These are phyloP conservation scores for Zosterops borbonicus DNA, from an alignment of 2,113 vertebrate genomes.

Conservation along the genomic window DNA sequence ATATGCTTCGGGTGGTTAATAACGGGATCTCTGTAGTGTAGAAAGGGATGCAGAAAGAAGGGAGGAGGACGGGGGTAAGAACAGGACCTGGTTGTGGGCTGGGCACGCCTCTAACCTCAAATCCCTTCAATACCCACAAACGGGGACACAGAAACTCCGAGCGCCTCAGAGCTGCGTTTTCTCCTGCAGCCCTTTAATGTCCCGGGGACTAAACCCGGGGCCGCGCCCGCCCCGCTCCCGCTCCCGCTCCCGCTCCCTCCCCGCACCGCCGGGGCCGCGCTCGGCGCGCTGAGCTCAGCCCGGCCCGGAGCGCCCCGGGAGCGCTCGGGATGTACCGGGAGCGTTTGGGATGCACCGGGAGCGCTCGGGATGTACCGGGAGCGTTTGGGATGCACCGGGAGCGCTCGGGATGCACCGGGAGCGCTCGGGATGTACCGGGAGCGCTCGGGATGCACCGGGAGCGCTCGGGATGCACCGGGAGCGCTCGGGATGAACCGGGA, in stretches of 20 bases:
- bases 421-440: too few relatives aligned
- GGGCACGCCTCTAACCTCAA: too few relatives aligned
- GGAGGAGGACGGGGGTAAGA: background rate
- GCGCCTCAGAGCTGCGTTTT: background rate
- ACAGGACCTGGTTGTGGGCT: fast-evolving
- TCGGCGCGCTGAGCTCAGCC: background rate
- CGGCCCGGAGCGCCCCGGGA: background rate
- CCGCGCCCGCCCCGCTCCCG: background rate
- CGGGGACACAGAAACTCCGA: background rate
- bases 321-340: background rate
- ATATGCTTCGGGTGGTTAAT: background rate
- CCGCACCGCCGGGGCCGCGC: constrained; percentile 36
- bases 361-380: background rate
- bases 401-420: background rate
- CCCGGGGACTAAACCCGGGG: background rate
- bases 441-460: too few relatives aligned
- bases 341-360: background rate
- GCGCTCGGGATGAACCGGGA: too few relatives aligned
- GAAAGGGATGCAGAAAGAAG: background rate
- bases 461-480: too few relatives aligned
- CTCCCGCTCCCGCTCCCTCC: background rate
- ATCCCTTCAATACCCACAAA: too few relatives aligned
- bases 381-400: background rate
- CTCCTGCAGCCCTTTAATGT: background rate
- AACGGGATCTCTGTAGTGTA: background rate